Evolutionary conservation across 2,888 invertebrate genomes (phyloP), one percentile per base, ranked within the genome.

Genomic region (Aleiodes alternator): DNA sequence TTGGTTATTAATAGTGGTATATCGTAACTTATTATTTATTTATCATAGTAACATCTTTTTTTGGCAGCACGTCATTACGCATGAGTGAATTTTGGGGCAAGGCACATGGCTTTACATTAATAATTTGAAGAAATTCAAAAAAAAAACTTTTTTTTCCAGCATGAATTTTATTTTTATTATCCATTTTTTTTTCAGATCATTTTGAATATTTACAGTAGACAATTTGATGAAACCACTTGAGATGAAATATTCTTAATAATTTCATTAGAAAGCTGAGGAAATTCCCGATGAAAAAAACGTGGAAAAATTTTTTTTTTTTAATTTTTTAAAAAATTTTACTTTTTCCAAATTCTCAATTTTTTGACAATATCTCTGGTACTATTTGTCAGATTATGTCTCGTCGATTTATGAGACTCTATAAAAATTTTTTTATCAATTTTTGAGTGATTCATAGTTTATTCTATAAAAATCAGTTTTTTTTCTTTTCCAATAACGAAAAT

Each of bases 21-120:
- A 70, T 68, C 69, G 70, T 70, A 64, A 75, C 55, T 75, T 56
- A 75, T 55, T 69, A 69, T 69, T 70, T 75, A 70, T 71, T 53
- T 61, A 69, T 70, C 29, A 64, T 66, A 50, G 75, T 66, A 75
- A 71, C 51, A 68, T 51, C 43, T 75, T 75, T 61, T 75, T 75
- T 61, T 50, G 70, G 70, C 70, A 56, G 75, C 70, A 75, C 70
- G 70, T 31, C 75, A 75, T 64, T 51, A 64, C 56, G 75, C 75
- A 75, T 71, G 75, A 75, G 23, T 75, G 70, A 23, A 61, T 64
- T 71, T 71, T 75, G 59, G 69, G 69, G 66, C 29, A 51, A 59
- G 29, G 64, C 64, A 75, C 43, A 74, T 55, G 48, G 66, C 56
- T 75, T 74, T 55, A 53, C 29, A 69, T 14, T 31, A 3, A 43